Base-by-base conservation (phyloP, 2,888 invertebrate genomes). In the Troides oblongomaculatus region DNA sequence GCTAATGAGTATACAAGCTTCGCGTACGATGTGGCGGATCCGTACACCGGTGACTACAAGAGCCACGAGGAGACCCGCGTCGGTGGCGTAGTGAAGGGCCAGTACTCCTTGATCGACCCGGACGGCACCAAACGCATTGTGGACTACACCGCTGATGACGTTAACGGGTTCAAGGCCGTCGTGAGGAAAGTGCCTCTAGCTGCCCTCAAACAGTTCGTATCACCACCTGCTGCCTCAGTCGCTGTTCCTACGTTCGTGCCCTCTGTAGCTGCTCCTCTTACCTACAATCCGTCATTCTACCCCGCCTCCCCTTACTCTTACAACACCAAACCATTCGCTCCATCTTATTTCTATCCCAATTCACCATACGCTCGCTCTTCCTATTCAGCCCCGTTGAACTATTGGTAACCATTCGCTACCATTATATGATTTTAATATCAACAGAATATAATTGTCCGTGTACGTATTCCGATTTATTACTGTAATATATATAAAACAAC, bases 11-110 rank as follows among this genome's bases (percentile, higher is more conserved):
- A 83, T 76, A 78, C 84, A 71, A 91, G 91, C 81, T 94, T 92
- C 85, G 80, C 90, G 0, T 94, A 94, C 80, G 89, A 92, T 71
- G 92, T 94, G 39, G 91, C 93, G 57, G 94, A 94, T 79, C 88
- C 91, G 75, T 83, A 86, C 81, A 94, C 94, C 73, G 94, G 94
- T 21, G 94, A 94, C 85, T 89, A 79, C 84, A 93, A 94, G 83
- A 92, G 89, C 81, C 93, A 93, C 78, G 84, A 84, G 43, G 94
- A 94, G 83, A 86, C 87, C 69, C 91, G 93, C 74, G 81, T 82
- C 62, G 93, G 93, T 18, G 93, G 92, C 71, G 78, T 81, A 46
- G 94, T 94, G 43, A 80, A 85, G 74, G 94, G 93, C 71, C 92
- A 93, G 78, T 93, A 93, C 87, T 93, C 93, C 56, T 84, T 94